Evolutionary conservation across 2,797 vertebrate genomes (phyloP).

Genomic region (Oceanodroma leucorhoa): DNA sequence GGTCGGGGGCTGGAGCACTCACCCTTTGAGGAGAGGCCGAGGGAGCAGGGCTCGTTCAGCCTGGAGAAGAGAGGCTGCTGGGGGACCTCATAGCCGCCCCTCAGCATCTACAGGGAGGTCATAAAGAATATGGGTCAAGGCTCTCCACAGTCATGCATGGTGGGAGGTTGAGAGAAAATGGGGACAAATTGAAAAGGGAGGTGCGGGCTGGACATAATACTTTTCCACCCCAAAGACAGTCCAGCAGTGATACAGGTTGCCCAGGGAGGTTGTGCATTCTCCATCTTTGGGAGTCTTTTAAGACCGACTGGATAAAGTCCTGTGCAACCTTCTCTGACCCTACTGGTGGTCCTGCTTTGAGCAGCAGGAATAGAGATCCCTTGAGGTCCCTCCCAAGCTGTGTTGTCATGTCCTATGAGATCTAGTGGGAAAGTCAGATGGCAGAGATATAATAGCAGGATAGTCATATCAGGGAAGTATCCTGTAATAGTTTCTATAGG

Average conservation of each 20-base stretch:
- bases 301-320: not conserved
- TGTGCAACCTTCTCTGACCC: not conserved
- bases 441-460: not conserved
- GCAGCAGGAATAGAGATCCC: not conserved
- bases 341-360: not conserved
- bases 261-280: not conserved
- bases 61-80: not conserved
- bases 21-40: not conserved
- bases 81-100: not conserved
- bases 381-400: not conserved
- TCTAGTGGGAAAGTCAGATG: not conserved
- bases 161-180: not conserved
- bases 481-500: not conserved
- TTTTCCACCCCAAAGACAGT: not conserved
- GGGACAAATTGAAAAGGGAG: not conserved
- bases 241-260: not conserved
- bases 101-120: not conserved
- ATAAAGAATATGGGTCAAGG: not conserved
- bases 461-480: not conserved
- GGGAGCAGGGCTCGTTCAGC: not conserved
- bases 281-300: not conserved
- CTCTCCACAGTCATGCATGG: not conserved
- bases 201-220: not conserved
- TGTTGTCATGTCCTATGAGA: accelerated
- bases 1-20: not conserved